A percentile compares a stretch with the other conserved stretches of the same genome.
Evolutionary conservation across 2,797 vertebrate genomes (phyloP).

Genomic region (Tolypeutes matacus): DNA sequence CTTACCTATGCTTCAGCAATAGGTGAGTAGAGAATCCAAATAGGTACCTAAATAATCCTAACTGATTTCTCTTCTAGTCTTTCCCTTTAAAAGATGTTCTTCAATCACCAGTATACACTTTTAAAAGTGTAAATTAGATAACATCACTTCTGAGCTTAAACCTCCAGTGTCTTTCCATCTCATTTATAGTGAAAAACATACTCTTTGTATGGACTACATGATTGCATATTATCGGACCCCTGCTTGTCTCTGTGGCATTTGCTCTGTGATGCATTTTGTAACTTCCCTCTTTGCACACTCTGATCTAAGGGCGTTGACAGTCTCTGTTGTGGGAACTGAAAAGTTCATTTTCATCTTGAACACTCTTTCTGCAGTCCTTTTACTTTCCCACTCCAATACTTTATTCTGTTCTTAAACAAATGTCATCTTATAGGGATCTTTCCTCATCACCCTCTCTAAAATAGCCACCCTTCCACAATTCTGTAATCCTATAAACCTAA

Average conservation of each 20-base stretch:
- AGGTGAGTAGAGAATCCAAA: background rate
- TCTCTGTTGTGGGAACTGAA: background rate
- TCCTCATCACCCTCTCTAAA: background rate
- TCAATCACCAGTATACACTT: background rate
- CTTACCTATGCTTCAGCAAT: background rate
- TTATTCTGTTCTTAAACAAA: conserved; percentile 34
- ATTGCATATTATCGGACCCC: background rate
- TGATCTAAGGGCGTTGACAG: background rate
- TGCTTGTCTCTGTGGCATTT: background rate
- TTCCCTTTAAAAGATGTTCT: background rate
- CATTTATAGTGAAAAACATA: background rate
- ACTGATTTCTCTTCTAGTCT: conserved; percentile 10
- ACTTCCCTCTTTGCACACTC: background rate
- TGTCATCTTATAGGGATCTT: background rate
- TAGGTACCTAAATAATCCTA: background rate
- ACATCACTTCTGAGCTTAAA: background rate
- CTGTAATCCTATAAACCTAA: background rate
- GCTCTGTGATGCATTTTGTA: background rate
- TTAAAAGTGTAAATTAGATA: background rate
- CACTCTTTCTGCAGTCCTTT: background rate
- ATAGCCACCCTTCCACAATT: background rate
- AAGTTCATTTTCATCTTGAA: background rate
- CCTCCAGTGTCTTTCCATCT: background rate
- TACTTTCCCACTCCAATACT: background rate
- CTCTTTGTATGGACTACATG: background rate